phyloP scores from a whole-genome alignment of 2,797 vertebrate genomes.

The Chelon labrosus region DNA sequence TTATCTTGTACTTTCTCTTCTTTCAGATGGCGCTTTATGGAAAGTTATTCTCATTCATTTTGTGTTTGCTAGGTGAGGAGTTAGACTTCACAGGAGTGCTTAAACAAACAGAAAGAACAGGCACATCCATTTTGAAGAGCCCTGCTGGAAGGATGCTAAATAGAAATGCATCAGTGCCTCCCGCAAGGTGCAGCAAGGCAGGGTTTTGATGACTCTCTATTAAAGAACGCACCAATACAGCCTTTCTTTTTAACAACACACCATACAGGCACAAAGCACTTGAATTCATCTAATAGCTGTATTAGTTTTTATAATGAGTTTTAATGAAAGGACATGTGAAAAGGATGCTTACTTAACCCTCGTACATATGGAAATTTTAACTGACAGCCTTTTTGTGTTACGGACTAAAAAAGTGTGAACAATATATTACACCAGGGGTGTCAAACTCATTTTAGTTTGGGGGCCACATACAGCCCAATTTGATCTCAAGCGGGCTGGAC shows the following conservation, averaged over 20 bases:
- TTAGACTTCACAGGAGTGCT: conserved; percentile 41
- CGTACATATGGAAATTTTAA: too few relatives aligned
- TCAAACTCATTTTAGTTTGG: too few relatives aligned
- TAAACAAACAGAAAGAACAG: conserved; percentile 41
- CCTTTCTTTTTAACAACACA: conserved; percentile 5
- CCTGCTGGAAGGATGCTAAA: conserved; percentile 27
- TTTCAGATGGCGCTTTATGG: conserved; percentile 56
- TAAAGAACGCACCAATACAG: conserved; percentile 11
- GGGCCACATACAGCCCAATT: too few relatives aligned
- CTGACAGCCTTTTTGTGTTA: too few relatives aligned
- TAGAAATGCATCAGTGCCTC: conserved; percentile 30
- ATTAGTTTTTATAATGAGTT: conserved; percentile 1
- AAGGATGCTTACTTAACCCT: not conserved
- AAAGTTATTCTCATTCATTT: conserved; percentile 65
- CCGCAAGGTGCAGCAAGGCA: not conserved
- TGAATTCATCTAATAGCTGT: conserved; percentile 14
- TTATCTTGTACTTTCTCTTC: conserved; percentile 33
- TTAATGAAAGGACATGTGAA: conserved; percentile 4
- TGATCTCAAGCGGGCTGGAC: too few relatives aligned
- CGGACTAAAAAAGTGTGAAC: too few relatives aligned
- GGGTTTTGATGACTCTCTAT: conserved; percentile 36
- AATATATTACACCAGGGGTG: too few relatives aligned
- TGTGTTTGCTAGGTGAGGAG: conserved; percentile 18
- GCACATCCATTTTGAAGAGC: conserved; percentile 39
- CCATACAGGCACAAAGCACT: not conserved